Evolutionary conservation across 2,113 vertebrate genomes (phyloP), one percentile per base, ranked within the genome.

Genomic region (Amphilophus citrinellus): DNA sequence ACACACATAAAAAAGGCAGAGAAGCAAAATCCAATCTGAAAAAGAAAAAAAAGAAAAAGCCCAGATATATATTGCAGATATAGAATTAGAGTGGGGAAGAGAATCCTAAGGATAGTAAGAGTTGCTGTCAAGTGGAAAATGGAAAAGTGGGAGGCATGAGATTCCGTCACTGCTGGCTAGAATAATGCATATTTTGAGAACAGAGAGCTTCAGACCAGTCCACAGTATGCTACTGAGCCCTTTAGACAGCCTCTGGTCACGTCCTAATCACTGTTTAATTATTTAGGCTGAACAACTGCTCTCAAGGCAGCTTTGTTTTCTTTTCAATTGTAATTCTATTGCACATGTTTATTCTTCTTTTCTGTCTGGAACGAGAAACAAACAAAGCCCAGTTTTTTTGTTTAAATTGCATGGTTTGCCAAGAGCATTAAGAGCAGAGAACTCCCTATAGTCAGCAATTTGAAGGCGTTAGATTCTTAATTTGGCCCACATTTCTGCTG

Each of bases 201-300:
- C 24, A 61, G 84, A 77, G 83, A 77, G 82, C 79, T 62, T 83
- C 57, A 84, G 84, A 75, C 79, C 75, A 32, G 88, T 78, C 91
- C 82, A 77, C 87, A 89, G 76, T 61, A 59, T 58, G 83, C 79
- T 83, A 79, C 81, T 65, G 84, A 92, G 73, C 77, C 77, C 84
- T 65, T 75, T 89, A 89, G 85, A 91, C 84, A 85, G 91, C 90
- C 91, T 94, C 89, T 92, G 89, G 93, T 88, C 87, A 88, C 87
- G 37, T 89, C 85, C 87, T 94, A 91, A 93, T 93, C 93, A 89
- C 85, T 79, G 68, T 81, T 92, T 92, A 91, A 94, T 93, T 93
- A 94, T 94, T 94, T 91, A 93, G 82, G 68, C 75, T 85, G 79
- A 90, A 91, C 87, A 92, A 93, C 89, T 87, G 83, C 89, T 92